A percentile compares a stretch with the other conserved stretches of the same genome.
phyloP scores from a whole-genome alignment of 2,888 invertebrate species.

The Gymnoscelis rufifasciata region DNA sequence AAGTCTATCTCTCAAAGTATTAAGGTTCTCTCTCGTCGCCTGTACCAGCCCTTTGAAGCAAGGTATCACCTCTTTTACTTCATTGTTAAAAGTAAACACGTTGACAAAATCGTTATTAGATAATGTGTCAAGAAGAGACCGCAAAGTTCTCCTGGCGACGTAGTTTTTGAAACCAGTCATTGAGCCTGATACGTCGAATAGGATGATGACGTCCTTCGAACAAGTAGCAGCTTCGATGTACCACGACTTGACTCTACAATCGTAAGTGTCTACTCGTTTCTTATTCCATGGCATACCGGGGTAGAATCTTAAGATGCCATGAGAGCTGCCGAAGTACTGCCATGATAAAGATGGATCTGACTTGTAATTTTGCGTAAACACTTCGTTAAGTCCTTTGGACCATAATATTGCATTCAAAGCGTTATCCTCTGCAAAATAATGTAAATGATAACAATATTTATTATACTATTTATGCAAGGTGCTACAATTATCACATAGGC shows the following conservation, averaged over 20 bases:
- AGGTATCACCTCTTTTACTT: constrained; percentile 85
- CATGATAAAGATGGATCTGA: constrained; percentile 94
- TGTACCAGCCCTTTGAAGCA: constrained; percentile 94
- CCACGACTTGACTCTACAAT: constrained; percentile 95
- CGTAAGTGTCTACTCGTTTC: constrained; percentile 85
- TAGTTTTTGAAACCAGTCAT: constrained; percentile 92
- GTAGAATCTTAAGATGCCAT: constrained; percentile 95
- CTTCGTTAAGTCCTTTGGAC: constrained; percentile 91
- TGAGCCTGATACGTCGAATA: constrained; percentile 97
- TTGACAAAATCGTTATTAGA: constrained; percentile 99
- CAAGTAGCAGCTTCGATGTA: constrained; percentile 98
- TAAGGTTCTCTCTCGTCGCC: constrained; percentile 91
- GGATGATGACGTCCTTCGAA: constrained; percentile 97
- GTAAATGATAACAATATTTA: neutral
- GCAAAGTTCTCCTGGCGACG: constrained; percentile 91
- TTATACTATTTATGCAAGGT: no score
- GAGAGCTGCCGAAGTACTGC: constrained; percentile 98
- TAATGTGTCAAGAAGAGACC: constrained; percentile 93
- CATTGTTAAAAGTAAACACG: constrained; percentile 89
- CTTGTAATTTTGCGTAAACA: constrained; percentile 91
- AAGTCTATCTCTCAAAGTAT: constrained; percentile 85
- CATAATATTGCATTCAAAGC: constrained; percentile 84
- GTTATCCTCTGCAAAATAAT: constrained; percentile 44
- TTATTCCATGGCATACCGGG: constrained; percentile 88
- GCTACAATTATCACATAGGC: no score